Conservation (phyloP, 2,888 invertebrate genomes). For the Lomographa bimaculata region DNA sequence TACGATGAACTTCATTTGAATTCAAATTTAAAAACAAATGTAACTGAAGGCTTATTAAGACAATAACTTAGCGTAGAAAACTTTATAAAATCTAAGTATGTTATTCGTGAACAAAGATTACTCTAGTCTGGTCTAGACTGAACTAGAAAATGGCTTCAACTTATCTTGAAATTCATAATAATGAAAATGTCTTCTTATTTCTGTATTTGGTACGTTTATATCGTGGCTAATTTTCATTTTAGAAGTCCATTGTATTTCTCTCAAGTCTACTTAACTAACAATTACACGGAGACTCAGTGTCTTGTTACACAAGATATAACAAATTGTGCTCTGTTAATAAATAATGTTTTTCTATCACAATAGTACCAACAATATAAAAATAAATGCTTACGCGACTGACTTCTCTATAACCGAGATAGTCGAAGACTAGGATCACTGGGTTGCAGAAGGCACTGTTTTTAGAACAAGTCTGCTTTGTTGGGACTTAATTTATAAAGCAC, state of each 20-base stretch:
- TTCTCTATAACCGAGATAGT: slow-evolving; percentile 49
- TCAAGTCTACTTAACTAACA: slow-evolving; percentile 41
- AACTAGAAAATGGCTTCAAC: background rate
- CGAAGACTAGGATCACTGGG: slow-evolving; percentile 80
- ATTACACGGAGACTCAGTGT: slow-evolving; percentile 38
- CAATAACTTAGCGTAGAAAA: background rate
- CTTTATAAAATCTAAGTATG: background rate
- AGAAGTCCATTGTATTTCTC: slow-evolving; percentile 40
- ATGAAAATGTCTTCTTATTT: too few relatives aligned
- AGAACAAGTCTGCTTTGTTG: slow-evolving; percentile 15
- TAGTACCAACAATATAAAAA: slow-evolving; percentile 75
- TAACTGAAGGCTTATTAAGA: too few relatives aligned
- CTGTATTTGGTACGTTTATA: too few relatives aligned
- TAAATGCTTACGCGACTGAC: slow-evolving; percentile 80
- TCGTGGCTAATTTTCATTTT: too few relatives aligned
- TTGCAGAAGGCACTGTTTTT: slow-evolving; percentile 72
- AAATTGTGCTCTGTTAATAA: slow-evolving; percentile 58
- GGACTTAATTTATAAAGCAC: slow-evolving; percentile 15
- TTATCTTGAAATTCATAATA: too few relatives aligned
- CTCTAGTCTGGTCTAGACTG: too few relatives aligned
- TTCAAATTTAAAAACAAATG: slow-evolving; percentile 4
- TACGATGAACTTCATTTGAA: slow-evolving; percentile 29
- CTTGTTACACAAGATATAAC: slow-evolving; percentile 59
- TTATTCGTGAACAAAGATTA: too few relatives aligned
- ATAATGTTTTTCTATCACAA: slow-evolving; percentile 59